A percentile compares a stretch with the other conserved stretches of the same genome.
Evolutionary conservation across 2,888 invertebrate genomes (phyloP).

Genomic region (Napeogenes inachia): DNA sequence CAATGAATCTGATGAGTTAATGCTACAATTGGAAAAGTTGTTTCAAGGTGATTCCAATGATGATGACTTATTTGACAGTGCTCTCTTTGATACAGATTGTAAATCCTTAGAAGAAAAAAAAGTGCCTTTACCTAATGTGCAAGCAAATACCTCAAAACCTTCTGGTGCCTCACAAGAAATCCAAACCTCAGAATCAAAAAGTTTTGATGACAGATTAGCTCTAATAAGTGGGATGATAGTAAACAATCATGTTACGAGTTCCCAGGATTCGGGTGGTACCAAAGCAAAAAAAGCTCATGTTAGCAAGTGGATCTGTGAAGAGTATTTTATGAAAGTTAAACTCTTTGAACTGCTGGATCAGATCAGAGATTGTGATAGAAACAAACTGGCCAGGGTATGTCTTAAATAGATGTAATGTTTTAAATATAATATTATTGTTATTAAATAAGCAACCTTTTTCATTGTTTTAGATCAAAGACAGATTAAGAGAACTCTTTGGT

Average conservation of each 20-base stretch:
- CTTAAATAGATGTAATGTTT: background rate
- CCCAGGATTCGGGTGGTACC: constrained; percentile 21
- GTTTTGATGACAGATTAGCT: constrained; percentile 58
- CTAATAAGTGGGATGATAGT: constrained; percentile 51
- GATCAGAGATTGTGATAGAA: constrained; percentile 61
- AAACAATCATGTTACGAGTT: constrained; percentile 35
- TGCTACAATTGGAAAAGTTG: constrained; percentile 65
- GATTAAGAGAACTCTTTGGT: constrained; percentile 68
- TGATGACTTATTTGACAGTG: constrained; percentile 65
- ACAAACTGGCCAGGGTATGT: constrained; percentile 53
- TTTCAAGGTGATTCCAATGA: constrained; percentile 61
- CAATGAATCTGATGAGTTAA: constrained; percentile 56
- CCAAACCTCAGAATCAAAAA: constrained; percentile 52
- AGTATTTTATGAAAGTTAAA: constrained; percentile 60
- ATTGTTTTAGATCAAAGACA: constrained; percentile 60
- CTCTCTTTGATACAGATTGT: constrained; percentile 44
- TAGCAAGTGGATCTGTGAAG: constrained; percentile 70
- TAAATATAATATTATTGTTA: constrained; percentile 2
- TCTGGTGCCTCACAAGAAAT: constrained; percentile 32
- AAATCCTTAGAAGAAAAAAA: constrained; percentile 35
- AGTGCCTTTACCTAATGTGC: constrained; percentile 31
- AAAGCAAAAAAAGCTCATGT: constrained; percentile 41
- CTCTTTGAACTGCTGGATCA: constrained; percentile 61
- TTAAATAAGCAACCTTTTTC: background rate
- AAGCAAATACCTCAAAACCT: constrained; percentile 16